Conservation (phyloP, 2,113 vertebrate genomes). For the Sceloporus undulatus region DNA sequence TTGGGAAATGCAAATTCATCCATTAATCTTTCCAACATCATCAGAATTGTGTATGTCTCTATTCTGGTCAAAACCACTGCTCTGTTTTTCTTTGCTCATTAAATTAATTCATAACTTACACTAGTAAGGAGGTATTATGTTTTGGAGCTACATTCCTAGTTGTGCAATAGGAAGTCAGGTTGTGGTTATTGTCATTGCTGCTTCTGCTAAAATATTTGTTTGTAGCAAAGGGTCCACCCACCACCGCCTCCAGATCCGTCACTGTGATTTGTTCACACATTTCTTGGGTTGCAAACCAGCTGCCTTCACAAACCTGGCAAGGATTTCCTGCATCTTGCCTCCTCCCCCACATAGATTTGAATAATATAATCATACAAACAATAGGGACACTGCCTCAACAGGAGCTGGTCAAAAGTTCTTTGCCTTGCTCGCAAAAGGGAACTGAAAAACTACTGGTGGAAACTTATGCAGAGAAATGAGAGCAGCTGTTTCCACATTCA, state of each 20-base stretch:
- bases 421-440: conserved; percentile 56
- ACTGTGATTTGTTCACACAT: conserved; percentile 36
- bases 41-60: not conserved
- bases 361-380: not conserved
- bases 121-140: not conserved
- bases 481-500: conserved; percentile 23
- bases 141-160: not conserved
- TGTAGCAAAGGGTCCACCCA: not conserved
- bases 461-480: conserved; percentile 33
- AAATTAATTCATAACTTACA: not conserved
- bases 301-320: rapidly evolving
- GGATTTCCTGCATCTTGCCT: not conserved
- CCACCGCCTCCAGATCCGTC: not conserved
- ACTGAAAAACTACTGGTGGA: conserved; percentile 65
- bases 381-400: not conserved
- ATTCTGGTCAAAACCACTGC: not conserved
- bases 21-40: no score
- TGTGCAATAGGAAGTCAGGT: not conserved
- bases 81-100: not conserved
- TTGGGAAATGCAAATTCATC: not conserved
- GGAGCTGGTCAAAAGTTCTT: conserved; percentile 43
- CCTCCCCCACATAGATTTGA: not conserved
- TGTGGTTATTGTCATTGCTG: not conserved
- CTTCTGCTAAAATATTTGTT: not conserved
- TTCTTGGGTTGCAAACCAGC: not conserved